These are phyloP conservation scores for Limnodromus scolopaceus DNA, from an alignment of 2,797 vertebrate genomes.

Conservation along the genomic window DNA sequence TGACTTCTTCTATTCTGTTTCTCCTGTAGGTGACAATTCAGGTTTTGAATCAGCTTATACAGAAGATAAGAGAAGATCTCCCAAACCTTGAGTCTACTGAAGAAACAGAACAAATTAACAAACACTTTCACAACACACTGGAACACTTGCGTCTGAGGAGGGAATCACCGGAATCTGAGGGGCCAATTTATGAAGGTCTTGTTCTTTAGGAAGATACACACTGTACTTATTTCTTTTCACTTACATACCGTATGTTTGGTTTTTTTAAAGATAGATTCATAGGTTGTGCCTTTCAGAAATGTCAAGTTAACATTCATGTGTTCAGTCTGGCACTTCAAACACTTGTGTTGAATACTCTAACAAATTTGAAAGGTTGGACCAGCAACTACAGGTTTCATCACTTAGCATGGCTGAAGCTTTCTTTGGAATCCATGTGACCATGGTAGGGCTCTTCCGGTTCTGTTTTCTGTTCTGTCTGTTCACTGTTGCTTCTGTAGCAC, in stretches of 20 bases:
- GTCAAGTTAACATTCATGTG: constrained; percentile 73
- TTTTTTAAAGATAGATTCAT: constrained; percentile 73
- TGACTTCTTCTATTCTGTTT: neutral
- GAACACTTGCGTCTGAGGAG: constrained; percentile 95
- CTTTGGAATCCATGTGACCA: constrained; percentile 53
- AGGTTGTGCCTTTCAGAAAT: constrained; percentile 84
- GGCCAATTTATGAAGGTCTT: constrained; percentile 95
- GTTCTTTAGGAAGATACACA: constrained; percentile 82
- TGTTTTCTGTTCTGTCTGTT: constrained; percentile 47
- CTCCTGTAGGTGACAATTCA: constrained; percentile 91
- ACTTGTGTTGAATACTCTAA: constrained; percentile 72
- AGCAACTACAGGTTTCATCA: constrained; percentile 63
- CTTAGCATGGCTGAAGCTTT: constrained; percentile 73
- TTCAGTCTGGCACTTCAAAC: constrained; percentile 77
- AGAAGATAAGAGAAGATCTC: constrained; percentile 98
- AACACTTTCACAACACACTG: constrained; percentile 99
- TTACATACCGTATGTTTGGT: constrained; percentile 43
- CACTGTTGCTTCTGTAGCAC: constrained; percentile 65
- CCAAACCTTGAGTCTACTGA: constrained; percentile 96
- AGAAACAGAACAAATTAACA: constrained; percentile 99
- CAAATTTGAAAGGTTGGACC: constrained; percentile 68
- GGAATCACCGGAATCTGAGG: constrained; percentile 93
- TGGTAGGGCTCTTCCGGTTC: constrained; percentile 8
- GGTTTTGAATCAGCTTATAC: constrained; percentile 98
- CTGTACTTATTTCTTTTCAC: constrained; percentile 36